Conservation (phyloP, 2,797 vertebrate genomes). For the Crenuchus spilurus region DNA sequence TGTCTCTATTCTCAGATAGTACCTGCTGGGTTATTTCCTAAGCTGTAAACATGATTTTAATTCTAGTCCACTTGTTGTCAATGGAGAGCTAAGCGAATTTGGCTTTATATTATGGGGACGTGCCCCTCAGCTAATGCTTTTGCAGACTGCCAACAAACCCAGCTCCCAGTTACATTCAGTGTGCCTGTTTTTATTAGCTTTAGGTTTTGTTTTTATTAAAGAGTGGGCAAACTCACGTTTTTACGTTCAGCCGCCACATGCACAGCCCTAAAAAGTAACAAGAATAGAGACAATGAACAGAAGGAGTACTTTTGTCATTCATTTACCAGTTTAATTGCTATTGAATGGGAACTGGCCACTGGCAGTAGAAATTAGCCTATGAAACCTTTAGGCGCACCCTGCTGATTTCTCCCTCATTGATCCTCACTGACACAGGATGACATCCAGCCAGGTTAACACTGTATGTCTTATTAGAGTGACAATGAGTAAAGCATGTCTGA, state of each 20-base stretch:
- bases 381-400: slow-evolving; percentile 59
- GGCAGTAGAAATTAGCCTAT: slow-evolving; percentile 60
- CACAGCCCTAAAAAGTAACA: slow-evolving; percentile 11
- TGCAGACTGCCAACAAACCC: slow-evolving; percentile 38
- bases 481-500: slow-evolving; percentile 38
- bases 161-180: slow-evolving; percentile 12
- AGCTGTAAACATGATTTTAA: not conserved
- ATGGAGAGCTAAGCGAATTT: slow-evolving; percentile 15
- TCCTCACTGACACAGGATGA: slow-evolving; percentile 45
- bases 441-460: slow-evolving; percentile 41
- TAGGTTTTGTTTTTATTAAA: slow-evolving; percentile 13
- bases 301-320: slow-evolving; percentile 26
- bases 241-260: slow-evolving; percentile 18
- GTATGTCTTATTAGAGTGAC: slow-evolving; percentile 50
- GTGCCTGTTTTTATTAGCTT: slow-evolving; percentile 10
- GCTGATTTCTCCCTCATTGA: slow-evolving; percentile 65
- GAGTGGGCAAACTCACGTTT: slow-evolving; percentile 27
- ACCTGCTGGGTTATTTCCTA: not conserved
- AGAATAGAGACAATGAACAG: slow-evolving; percentile 29
- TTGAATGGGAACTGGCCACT: slow-evolving; percentile 48
- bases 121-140: slow-evolving; percentile 44
- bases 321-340: slow-evolving; percentile 29
- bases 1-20: not conserved
- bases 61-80: slow-evolving; percentile 42
- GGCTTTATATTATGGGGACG: slow-evolving; percentile 28